Evolutionary conservation across 2,797 vertebrate species (phyloP).

Genomic region (Streptopelia turtur): DNA sequence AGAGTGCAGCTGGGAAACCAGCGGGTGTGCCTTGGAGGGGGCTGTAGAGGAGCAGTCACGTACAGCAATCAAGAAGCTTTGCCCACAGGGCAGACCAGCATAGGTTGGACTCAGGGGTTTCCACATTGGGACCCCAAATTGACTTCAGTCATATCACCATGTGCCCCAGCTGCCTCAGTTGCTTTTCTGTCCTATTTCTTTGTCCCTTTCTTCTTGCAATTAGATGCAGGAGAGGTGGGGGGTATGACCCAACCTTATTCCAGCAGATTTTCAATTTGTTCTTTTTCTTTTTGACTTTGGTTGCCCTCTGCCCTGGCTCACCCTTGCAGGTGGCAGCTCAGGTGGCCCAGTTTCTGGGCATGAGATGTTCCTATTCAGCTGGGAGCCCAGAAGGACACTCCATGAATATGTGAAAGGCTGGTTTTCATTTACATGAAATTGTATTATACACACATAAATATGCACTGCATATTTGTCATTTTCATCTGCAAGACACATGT

Average conservation of each 20-base stretch:
- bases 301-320: not conserved
- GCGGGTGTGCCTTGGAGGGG: too few relatives aligned
- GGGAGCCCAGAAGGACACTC: not conserved
- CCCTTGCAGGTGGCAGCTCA: slow-evolving; percentile 21
- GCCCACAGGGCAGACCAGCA: not conserved
- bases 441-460: not conserved
- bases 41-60: accelerated
- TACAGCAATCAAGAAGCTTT: not conserved
- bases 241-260: not conserved
- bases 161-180: not conserved
- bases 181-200: accelerated
- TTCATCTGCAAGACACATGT: not conserved
- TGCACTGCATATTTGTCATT: not conserved
- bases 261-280: not conserved
- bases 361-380: not conserved
- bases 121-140: not conserved
- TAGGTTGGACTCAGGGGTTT: not conserved
- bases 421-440: not conserved
- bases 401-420: not conserved
- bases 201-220: not conserved
- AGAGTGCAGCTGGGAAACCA: not conserved
- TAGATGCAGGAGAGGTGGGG: not conserved
- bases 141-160: accelerated
- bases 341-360: not conserved
- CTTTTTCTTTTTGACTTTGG: not conserved